Evolutionary conservation across 2,888 invertebrate genomes (phyloP), one percentile per base, ranked within the genome.

Genomic region (Sycophila texana): DNA sequence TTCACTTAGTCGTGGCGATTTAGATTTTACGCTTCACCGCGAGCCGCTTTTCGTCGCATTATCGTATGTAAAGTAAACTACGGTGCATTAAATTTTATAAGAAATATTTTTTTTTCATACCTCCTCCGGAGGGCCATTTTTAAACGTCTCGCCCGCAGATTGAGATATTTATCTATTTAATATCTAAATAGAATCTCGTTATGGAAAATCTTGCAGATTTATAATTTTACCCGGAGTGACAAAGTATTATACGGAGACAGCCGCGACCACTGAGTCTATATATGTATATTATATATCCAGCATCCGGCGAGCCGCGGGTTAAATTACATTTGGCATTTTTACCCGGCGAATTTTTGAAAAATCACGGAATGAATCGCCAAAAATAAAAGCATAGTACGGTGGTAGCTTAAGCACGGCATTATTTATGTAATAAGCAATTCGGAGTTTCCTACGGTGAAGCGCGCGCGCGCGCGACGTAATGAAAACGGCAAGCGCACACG

Each of bases 341-440:
- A 26, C 47, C 7, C 20, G 13, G 12, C 3, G 39, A 1, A 20
- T 2, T 18, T 63, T 63, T 49, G 63, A 61, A 61, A 63, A 49
- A 70, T 20, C 5, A 2, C 47, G 26, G 47, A n/a, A 71, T 14
- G 18, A 22, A 66, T 20, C 5, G 4, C 53, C 18, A 63, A 18
- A 12, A n/a, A 63, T 5, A 39, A 47, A 70, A 63, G 65, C 4
- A 51, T 49, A 22, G 26, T 12, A 18, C 47, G n/a, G 20, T 65
- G 75, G 61, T 61, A 72, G 67, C 72, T 79, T 55, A 79, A 74
- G 65, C 51, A 65, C 65, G 22, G 51, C 58, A 70, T 74, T 79
- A 79, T 79, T 79, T 72, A 72, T 72, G 76, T 71, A 79, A 81
- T 79, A 79, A 74, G 67, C 63, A 70, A 75, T 80, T 80, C 49